Base-by-base conservation (phyloP, 2,888 invertebrate genomes). In the Trichacis sp. region DNA sequence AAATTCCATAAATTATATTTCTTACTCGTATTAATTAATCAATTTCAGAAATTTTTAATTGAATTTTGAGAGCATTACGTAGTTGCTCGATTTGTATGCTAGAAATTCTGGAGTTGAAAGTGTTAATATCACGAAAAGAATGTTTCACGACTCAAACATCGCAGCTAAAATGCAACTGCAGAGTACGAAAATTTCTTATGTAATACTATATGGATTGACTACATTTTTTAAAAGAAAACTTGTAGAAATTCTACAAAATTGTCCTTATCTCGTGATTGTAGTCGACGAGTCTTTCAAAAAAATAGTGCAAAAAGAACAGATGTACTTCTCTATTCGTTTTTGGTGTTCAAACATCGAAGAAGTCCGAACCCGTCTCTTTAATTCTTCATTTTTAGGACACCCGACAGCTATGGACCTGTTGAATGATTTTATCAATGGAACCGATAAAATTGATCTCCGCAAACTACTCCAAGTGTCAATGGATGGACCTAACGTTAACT, bases 311-410 rank as follows among this genome's bases (percentile, higher is more conserved):
- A 63, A 58, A 19, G 51, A 56, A 17, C 73, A 76, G 62, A 78
- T 77, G 74, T 75, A 77, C 47, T 14, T 76, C 12, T 52, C 63
- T 38, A 57, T 78, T 1, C 57, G 73, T 45, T 76, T 62, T 48
- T 77, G 72, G 74, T 55, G 72, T 40, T 38, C 57, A 30, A 47
- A 66, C 24, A 55, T 8, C 2, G 63, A 69, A 15, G 24, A 56
- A 64, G 74, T 77, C 1, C 14, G 47, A 2, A 73, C 69, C 5
- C 48, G 76, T 42, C 77, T 76, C 49, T 65, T 72, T 18, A 70
- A 49, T 5, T 77, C 73, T 11, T 56, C 68, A 6, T 75, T 69
- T 42, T 24, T 76, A 1, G 50, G 52, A 14, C 62, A 52, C 55
- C 40, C 68, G 6, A 73, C 40, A 4, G 73, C 76, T 47, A 47